Evolutionary conservation across 2,113 vertebrate genomes (phyloP).

Genomic region (Cephalopterus ornatus): DNA sequence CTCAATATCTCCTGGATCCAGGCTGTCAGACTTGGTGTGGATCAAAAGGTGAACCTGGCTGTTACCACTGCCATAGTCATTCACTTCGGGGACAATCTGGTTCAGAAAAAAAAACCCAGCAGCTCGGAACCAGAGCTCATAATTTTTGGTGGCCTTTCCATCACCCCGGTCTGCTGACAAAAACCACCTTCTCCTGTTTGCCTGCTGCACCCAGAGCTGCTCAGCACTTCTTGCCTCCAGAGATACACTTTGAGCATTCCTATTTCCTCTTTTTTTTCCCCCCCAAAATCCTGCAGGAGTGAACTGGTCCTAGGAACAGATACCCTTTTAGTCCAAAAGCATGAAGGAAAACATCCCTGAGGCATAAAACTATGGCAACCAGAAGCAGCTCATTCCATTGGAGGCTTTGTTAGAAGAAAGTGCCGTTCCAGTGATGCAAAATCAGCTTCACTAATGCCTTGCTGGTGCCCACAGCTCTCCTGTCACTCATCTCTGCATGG

Average conservation of each 20-base stretch:
- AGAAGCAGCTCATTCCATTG: neutral
- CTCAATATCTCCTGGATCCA: neutral
- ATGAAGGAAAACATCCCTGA: conserved; percentile 9
- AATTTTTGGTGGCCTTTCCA: neutral
- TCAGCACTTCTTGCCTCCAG: neutral
- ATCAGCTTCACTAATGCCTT: neutral
- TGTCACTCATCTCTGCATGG: neutral
- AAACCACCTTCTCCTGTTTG: neutral
- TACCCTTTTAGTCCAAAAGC: neutral
- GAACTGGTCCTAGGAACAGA: neutral
- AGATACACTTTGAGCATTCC: neutral
- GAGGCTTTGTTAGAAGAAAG: neutral
- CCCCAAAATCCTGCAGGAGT: neutral
- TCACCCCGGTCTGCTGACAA: neutral
- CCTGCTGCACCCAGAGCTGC: neutral
- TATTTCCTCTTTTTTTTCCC: neutral
- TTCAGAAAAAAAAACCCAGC: neutral
- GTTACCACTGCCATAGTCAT: neutral
- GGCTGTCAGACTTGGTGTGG: neutral
- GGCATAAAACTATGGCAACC: conserved; percentile 18
- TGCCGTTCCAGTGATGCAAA: neutral
- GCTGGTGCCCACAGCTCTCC: neutral
- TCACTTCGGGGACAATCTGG: neutral
- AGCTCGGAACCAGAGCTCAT: neutral
- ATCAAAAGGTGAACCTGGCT: neutral